phyloP scores from a whole-genome alignment of 2,888 invertebrate species.

The Troilus luridus region DNA sequence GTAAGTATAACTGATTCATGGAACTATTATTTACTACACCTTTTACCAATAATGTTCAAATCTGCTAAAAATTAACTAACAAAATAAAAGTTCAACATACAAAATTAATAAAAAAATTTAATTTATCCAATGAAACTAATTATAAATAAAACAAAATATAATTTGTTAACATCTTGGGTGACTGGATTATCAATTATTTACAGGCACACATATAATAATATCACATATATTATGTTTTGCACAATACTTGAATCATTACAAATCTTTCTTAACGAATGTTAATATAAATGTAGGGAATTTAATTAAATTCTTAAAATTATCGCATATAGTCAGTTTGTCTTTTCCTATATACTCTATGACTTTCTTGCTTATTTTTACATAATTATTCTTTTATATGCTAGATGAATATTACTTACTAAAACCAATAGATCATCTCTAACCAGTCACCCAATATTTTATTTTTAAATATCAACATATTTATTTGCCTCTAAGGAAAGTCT shows the following conservation, averaged over 20 bases:
- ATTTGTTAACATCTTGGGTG: neutral
- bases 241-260: neutral
- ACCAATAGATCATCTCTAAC: neutral
- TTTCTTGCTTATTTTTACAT: neutral
- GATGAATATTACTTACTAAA: neutral
- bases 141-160: conserved; percentile 13
- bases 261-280: neutral
- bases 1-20: neutral
- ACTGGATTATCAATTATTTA: neutral
- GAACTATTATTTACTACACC: neutral
- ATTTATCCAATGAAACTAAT: conserved; percentile 1
- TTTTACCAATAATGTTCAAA: neutral
- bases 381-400: neutral
- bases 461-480: neutral
- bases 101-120: neutral
- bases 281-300: neutral
- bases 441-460: conserved; percentile 4
- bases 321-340: conserved; percentile 24
- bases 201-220: neutral
- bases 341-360: neutral
- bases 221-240: neutral
- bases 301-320: conserved; percentile 30
- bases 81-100: neutral
- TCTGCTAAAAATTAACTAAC: neutral
- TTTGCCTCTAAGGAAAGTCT: neutral